phyloP scores from a whole-genome alignment of 2,888 invertebrate species.

The Poecilus cupreus region DNA sequence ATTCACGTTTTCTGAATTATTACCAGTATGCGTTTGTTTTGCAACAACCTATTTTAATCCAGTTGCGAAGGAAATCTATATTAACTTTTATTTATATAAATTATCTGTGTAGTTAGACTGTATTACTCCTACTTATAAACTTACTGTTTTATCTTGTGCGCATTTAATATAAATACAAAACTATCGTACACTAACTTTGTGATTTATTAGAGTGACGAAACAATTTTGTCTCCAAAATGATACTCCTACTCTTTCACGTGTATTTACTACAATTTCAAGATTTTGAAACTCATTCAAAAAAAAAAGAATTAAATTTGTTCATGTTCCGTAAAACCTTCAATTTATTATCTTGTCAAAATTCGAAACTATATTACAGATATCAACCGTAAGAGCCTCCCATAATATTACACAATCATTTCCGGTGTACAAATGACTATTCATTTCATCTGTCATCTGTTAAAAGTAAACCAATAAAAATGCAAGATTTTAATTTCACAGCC shows the following conservation, averaged over 20 bases:
- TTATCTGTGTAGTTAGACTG: background rate
- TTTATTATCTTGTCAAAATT: too few relatives aligned
- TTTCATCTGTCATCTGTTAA: too few relatives aligned
- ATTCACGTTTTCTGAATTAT: background rate
- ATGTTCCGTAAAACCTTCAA: too few relatives aligned
- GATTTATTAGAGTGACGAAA: conserved; percentile 6
- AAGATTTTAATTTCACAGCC: too few relatives aligned
- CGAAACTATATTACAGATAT: too few relatives aligned
- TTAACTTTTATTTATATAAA: conserved; percentile 18
- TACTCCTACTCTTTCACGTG: background rate
- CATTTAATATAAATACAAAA: conserved; percentile 18
- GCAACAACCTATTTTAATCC: conserved; percentile 2
- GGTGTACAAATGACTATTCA: too few relatives aligned
- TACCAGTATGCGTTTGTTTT: background rate
- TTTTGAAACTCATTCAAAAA: conserved; percentile 21
- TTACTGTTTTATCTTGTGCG: conserved; percentile 7
- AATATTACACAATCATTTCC: too few relatives aligned
- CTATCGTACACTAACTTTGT: background rate
- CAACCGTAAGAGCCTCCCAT: too few relatives aligned
- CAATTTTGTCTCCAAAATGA: background rate
- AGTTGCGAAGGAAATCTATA: background rate
- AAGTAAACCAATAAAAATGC: too few relatives aligned
- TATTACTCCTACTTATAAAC: background rate
- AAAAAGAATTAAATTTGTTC: background rate
- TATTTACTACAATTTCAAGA: conserved; percentile 22